phyloP scores from a whole-genome alignment of 2,888 invertebrate species.

The Acanthosepion esculentum region DNA sequence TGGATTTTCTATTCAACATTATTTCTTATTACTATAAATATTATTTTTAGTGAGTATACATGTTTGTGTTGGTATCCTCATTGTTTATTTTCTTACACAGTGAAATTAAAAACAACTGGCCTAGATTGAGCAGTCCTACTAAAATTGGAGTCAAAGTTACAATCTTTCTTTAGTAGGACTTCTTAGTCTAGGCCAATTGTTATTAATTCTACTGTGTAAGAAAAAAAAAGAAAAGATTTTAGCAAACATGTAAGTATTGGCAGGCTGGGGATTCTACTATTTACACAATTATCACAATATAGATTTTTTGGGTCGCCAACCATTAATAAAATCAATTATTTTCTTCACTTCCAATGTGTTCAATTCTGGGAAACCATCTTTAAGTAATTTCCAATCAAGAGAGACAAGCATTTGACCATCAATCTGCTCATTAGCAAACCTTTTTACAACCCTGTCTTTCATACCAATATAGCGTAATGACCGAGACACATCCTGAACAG shows the following conservation, averaged over 20 bases:
- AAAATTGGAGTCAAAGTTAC: no score
- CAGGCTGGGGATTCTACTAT: background rate
- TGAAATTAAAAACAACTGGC: no score
- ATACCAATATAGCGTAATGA: conserved; percentile 72
- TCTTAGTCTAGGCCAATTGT: no score
- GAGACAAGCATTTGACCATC: conserved; percentile 70
- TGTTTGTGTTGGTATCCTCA: background rate
- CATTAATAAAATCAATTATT: conserved; percentile 70
- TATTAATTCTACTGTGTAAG: no score
- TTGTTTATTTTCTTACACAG: no score
- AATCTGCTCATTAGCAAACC: conserved; percentile 71
- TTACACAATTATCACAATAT: conserved; percentile 14
- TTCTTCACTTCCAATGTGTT: conserved; percentile 72
- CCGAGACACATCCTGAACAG: conserved; percentile 68
- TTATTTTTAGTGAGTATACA: background rate
- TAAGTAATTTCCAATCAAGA: conserved; percentile 66
- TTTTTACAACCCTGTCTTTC: conserved; percentile 69
- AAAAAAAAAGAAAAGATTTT: background rate
- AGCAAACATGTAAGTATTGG: background rate
- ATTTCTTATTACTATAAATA: no score
- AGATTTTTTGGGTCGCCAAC: conserved; percentile 72
- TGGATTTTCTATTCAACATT: no score
- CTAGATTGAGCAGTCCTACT: no score
- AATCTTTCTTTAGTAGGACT: no score
- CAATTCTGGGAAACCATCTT: conserved; percentile 72